phyloP scores from a whole-genome alignment of 1,140 invertebrate genomes.

The Trichonephila inaurata region DNA sequence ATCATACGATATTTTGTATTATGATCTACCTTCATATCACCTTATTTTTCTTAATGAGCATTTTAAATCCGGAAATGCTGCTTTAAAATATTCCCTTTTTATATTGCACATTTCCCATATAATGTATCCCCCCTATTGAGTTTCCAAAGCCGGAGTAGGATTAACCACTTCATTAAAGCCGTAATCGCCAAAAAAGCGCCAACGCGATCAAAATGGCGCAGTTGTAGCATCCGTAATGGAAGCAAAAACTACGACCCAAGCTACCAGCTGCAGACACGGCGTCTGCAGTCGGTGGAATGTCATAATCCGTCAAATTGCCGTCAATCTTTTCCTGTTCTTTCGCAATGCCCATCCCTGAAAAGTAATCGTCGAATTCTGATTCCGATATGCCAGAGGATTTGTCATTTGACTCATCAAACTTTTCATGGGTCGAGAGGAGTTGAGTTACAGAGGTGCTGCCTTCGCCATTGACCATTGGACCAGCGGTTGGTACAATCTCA shows the following conservation, averaged over 20 bases:
- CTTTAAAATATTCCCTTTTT: neutral
- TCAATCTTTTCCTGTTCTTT: constrained; percentile 44
- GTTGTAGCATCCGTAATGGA: neutral
- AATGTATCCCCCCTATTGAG: constrained; percentile 8
- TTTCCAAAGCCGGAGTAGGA: neutral
- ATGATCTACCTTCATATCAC: neutral
- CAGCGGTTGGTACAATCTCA: constrained; percentile 15
- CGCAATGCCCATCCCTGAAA: constrained; percentile 48
- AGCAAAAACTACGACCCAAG: neutral
- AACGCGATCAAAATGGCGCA: neutral
- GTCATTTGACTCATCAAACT: neutral
- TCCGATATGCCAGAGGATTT: constrained; percentile 27
- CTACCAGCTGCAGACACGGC: constrained; percentile 37
- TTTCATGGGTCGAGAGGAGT: constrained; percentile 24
- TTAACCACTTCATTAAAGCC: constrained; percentile 34
- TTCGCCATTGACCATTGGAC: neutral
- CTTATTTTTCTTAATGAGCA: constrained; percentile 24
- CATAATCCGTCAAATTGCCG: constrained; percentile 52
- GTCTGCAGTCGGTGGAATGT: constrained; percentile 51
- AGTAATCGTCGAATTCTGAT: constrained; percentile 52
- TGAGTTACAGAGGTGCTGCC: constrained; percentile 45
- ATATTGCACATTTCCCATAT: constrained; percentile 36
- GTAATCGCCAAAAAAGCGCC: neutral
- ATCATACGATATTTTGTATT: constrained; percentile 25
- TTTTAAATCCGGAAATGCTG: constrained; percentile 33